Evolutionary conservation across 2,113 vertebrate genomes (phyloP).

Genomic region (Scortum barcoo): DNA sequence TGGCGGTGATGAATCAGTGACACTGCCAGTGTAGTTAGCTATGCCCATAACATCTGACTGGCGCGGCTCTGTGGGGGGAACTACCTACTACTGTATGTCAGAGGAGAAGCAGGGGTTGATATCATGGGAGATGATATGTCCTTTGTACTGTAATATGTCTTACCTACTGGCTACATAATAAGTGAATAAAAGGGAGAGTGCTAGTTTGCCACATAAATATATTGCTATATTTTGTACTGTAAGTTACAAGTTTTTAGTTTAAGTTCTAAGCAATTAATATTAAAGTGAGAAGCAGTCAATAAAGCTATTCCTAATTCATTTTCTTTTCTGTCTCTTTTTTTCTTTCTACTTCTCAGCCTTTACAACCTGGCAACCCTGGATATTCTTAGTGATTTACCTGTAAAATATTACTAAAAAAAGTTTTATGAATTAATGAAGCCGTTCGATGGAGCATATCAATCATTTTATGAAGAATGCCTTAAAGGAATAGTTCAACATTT

Average conservation of each 20-base stretch:
- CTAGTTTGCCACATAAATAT: neutral
- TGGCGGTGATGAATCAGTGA: constrained; percentile 72
- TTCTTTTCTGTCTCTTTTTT: too few species aligned
- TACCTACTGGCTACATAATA: neutral
- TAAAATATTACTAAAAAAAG: neutral
- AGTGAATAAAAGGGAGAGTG: neutral
- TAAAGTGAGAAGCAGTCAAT: neutral
- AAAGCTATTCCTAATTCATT: neutral
- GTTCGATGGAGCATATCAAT: neutral
- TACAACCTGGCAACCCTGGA: neutral
- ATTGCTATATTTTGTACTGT: too few species aligned
- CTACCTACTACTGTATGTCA: constrained; percentile 63
- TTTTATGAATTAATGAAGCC: neutral
- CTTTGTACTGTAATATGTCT: constrained; percentile 5
- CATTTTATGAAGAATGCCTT: neutral
- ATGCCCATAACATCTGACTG: constrained; percentile 68
- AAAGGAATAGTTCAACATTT: neutral
- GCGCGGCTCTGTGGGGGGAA: constrained; percentile 64
- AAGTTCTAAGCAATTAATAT: neutral
- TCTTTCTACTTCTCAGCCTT: neutral
- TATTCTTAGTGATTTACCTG: neutral
- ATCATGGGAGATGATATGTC: constrained; percentile 29
- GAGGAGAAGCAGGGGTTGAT: constrained; percentile 15
- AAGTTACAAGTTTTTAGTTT: neutral
- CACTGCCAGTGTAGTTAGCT: constrained; percentile 61